Base-by-base conservation (phyloP, 1,140 invertebrate genomes). In the Caerostris extrusa region DNA sequence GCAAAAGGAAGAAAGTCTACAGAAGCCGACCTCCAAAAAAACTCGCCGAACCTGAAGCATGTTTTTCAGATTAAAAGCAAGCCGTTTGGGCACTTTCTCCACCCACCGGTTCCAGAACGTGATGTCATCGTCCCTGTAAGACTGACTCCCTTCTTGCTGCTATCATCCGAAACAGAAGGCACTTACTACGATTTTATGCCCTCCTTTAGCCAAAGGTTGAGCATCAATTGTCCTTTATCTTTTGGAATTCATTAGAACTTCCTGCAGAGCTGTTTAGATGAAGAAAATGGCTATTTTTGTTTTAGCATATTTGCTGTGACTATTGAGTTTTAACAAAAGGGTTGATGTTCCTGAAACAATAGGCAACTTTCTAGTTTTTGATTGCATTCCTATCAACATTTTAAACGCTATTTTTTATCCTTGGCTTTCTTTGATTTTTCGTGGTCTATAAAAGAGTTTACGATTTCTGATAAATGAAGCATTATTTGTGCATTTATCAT, bases 21-120 rank as follows among this genome's bases (percentile, higher is more conserved):
- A 71, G 55, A 34, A 53, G 14, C 81, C 69, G 67, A 85, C 86
- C 92, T 85, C 85, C 92, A 71, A 93, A 93, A 34, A 89, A 93
- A 93, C 92, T 93, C 82, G 92, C 85, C 71, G 85, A 93, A 93
- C 92, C 92, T 93, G 92, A 88, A 88, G 83, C 91, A 57, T 69
- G 69, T 89, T 89, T n/a, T 93, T 87, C 56, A 34, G 8, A 61
- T 91, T 87, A 53, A 56, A 57, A 71, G n/a, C 83, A 91, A 85
- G 85, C 67, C 7, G 92, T 93, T 93, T 12, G 69, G 58, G 56
- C 86, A 93, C 92, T 93, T 93, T 93, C 92, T 93, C 92, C 92
- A 93, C 92, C 92, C 92, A 93, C 92, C 55, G 67, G 56, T 93
- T 88, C 53, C 86, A 93, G 85, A 88, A 61, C 85, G 69, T 93